These are phyloP conservation scores for Epizoanthus stellaris DNA, from an alignment of 92 coral and sea anemone species.

Conservation along the genomic window DNA sequence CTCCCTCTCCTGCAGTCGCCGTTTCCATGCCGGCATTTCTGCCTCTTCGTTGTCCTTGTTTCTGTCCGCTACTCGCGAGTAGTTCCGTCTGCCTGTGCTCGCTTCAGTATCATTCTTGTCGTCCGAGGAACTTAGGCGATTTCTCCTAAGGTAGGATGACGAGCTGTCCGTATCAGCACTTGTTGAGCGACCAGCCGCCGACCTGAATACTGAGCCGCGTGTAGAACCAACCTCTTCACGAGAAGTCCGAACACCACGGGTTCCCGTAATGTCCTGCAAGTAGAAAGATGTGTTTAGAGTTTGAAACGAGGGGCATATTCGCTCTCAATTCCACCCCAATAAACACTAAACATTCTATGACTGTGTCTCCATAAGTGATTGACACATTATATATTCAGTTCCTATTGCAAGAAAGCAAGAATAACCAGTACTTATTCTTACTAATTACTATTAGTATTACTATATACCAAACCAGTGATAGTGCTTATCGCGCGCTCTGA, in stretches of 20 bases:
- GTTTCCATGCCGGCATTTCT: slow-evolving; percentile 77
- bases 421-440: too few species aligned
- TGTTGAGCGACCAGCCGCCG: background rate
- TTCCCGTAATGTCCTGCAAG: slow-evolving; percentile 27
- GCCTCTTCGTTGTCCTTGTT: slow-evolving; percentile 86
- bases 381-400: too few species aligned
- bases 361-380: too few species aligned
- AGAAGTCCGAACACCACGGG: slow-evolving; percentile 16
- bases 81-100: slow-evolving; percentile 37
- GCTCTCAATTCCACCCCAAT: background rate
- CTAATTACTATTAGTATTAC: too few species aligned
- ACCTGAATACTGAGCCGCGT: background rate
- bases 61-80: slow-evolving; percentile 20
- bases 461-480: too few species aligned
- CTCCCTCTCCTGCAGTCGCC: slow-evolving; percentile 79
- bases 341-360: too few species aligned
- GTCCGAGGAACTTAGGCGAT: slow-evolving; percentile 42
- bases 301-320: too few species aligned
- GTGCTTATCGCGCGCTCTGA: too few species aligned
- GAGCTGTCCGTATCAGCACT: slow-evolving; percentile 6
- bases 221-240: slow-evolving; percentile 25
- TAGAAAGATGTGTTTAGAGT: background rate
- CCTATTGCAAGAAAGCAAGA: too few species aligned
- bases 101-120: slow-evolving; percentile 68
- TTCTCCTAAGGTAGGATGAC: slow-evolving; percentile 27